Percentiles rank a stretch among this genome's conserved stretches.
Conservation (phyloP, 2,113 vertebrate genomes). For the Orthonyx spaldingii region DNA sequence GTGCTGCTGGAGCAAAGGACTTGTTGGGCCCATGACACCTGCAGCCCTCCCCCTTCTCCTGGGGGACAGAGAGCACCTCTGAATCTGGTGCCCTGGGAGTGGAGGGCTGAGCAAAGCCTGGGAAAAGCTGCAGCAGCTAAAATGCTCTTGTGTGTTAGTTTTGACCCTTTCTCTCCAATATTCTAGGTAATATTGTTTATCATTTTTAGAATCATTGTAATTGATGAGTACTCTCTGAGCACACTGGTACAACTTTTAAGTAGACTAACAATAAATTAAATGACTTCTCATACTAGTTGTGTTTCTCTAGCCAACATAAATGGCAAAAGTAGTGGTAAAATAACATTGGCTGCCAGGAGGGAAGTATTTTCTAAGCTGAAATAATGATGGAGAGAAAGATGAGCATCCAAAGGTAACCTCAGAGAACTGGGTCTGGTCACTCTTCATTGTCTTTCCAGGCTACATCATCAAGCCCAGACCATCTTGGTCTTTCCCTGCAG, state of each 20-base stretch:
- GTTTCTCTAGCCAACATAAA: background rate
- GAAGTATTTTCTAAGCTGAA: background rate
- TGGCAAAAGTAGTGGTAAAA: background rate
- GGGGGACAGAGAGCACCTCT: background rate
- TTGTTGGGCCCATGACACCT: background rate
- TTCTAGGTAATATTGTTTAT: background rate
- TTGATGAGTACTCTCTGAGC: background rate
- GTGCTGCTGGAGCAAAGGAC: background rate
- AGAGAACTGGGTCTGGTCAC: background rate
- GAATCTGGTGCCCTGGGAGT: background rate
- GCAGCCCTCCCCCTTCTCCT: background rate
- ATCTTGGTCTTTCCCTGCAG: background rate
- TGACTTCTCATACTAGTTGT: background rate
- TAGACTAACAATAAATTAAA: slow-evolving; percentile 7
- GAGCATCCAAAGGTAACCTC: background rate
- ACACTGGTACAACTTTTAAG: background rate
- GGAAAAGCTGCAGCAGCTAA: background rate
- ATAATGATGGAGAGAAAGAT: background rate
- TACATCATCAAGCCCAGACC: background rate
- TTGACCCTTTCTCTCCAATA: background rate
- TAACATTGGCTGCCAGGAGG: background rate
- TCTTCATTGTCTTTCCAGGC: background rate
- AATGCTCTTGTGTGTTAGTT: background rate
- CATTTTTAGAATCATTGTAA: background rate
- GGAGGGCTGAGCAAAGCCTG: background rate